phyloP scores from a whole-genome alignment of 1,140 invertebrate species.

The Holotrichia oblita region DNA sequence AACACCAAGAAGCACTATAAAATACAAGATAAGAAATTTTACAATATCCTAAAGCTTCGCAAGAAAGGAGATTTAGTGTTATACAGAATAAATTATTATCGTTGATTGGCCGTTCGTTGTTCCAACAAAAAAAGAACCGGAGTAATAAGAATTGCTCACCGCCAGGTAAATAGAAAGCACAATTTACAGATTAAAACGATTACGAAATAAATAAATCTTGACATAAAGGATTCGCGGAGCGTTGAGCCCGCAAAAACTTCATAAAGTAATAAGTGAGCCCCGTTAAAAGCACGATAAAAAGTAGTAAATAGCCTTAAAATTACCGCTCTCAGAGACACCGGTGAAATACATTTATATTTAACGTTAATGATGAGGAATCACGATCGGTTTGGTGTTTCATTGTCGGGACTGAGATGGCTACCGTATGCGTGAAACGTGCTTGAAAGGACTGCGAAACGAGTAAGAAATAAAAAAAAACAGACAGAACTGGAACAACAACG shows the following conservation, averaged over 20 bases:
- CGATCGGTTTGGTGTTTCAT: background rate
- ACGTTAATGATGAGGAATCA: constrained; percentile 4
- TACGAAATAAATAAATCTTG: background rate
- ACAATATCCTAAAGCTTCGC: too few species aligned
- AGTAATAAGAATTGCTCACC: background rate
- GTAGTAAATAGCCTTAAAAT: background rate
- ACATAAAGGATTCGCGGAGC: background rate
- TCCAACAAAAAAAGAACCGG: too few species aligned
- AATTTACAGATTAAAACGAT: background rate
- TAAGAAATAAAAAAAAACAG: background rate
- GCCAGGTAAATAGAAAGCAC: background rate
- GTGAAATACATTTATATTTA: constrained; percentile 3
- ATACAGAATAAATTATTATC: background rate
- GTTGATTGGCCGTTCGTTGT: background rate
- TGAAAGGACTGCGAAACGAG: background rate
- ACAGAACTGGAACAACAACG: background rate
- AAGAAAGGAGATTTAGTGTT: background rate
- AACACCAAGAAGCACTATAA: too few species aligned
- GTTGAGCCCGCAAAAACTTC: background rate
- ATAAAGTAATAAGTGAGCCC: background rate
- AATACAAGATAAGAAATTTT: too few species aligned
- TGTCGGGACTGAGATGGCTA: background rate
- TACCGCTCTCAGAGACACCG: background rate
- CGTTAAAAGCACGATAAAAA: background rate
- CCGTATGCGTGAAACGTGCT: background rate